Conservation (phyloP, 2,113 vertebrate genomes). For the Neomonachus schauinslandi region DNA sequence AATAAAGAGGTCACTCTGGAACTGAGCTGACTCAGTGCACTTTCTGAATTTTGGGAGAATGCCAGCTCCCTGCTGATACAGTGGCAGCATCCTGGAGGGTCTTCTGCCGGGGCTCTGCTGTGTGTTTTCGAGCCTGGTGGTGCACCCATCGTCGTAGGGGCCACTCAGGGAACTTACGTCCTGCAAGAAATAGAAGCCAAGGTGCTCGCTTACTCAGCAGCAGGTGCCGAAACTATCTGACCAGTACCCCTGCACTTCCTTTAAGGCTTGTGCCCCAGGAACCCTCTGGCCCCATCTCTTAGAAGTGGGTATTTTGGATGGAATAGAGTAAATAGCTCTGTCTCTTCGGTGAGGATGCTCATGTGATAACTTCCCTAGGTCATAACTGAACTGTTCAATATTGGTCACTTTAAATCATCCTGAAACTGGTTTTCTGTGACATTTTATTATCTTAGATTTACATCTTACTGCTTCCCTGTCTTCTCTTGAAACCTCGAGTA, state of each 20-base stretch:
- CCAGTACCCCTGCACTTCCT: accelerated
- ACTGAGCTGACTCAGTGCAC: neutral
- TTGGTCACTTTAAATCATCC: neutral
- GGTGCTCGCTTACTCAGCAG: neutral
- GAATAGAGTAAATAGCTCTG: accelerated
- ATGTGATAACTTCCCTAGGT: accelerated
- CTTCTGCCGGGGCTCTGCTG: neutral
- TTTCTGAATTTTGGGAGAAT: neutral
- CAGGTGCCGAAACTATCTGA: neutral
- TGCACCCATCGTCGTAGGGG: accelerated
- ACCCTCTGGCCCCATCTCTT: accelerated
- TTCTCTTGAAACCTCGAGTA: neutral
- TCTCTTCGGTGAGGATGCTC: accelerated
- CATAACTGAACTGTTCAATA: accelerated
- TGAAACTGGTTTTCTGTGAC: accelerated
- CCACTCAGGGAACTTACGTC: accelerated
- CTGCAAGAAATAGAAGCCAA: neutral
- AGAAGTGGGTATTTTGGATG: accelerated
- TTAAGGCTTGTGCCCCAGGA: accelerated
- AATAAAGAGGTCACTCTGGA: neutral
- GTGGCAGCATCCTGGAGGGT: neutral
- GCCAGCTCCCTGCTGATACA: neutral
- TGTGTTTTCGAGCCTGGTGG: neutral
- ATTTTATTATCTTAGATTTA: neutral
- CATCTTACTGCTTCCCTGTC: accelerated